Conservation (phyloP, 1,140 invertebrate genomes). For the Ostrea denselamellosa region DNA sequence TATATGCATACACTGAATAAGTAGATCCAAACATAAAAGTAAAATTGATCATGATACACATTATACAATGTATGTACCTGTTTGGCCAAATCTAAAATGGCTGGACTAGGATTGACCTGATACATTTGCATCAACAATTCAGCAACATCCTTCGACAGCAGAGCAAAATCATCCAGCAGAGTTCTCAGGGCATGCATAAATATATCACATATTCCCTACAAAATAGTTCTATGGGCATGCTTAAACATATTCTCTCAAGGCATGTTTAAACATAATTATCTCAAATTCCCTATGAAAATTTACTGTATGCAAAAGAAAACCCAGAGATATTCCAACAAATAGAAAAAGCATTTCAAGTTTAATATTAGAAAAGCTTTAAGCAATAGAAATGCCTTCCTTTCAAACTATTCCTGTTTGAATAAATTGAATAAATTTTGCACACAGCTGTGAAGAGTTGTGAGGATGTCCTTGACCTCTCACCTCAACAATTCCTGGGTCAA, state of each 20-base stretch:
- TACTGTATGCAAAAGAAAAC: too few relatives aligned
- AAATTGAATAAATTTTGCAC: not conserved
- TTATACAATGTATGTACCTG: constrained; percentile 81
- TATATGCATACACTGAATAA: too few relatives aligned
- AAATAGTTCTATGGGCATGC: constrained; percentile 49
- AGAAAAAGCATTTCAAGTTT: too few relatives aligned
- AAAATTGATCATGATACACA: not conserved
- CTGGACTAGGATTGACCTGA: constrained; percentile 84
- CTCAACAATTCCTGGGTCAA: constrained; percentile 22
- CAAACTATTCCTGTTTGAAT: not conserved
- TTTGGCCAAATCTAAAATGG: constrained; percentile 86
- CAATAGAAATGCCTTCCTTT: not conserved
- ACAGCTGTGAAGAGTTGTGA: not conserved
- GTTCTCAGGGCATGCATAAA: constrained; percentile 85
- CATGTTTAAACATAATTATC: too few relatives aligned
- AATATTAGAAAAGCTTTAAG: too few relatives aligned
- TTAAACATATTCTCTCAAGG: too few relatives aligned
- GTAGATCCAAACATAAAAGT: not conserved
- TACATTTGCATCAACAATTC: constrained; percentile 86
- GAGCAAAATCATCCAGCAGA: constrained; percentile 84
- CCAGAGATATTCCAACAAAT: too few relatives aligned
- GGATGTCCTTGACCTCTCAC: not conserved
- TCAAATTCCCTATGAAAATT: too few relatives aligned
- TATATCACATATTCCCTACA: constrained; percentile 85
- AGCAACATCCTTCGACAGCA: constrained; percentile 84